A percentile compares a stretch with the other conserved stretches of the same genome.
phyloP scores from a whole-genome alignment of 2,797 vertebrate genomes.

The Clarias laeviceps region DNA sequence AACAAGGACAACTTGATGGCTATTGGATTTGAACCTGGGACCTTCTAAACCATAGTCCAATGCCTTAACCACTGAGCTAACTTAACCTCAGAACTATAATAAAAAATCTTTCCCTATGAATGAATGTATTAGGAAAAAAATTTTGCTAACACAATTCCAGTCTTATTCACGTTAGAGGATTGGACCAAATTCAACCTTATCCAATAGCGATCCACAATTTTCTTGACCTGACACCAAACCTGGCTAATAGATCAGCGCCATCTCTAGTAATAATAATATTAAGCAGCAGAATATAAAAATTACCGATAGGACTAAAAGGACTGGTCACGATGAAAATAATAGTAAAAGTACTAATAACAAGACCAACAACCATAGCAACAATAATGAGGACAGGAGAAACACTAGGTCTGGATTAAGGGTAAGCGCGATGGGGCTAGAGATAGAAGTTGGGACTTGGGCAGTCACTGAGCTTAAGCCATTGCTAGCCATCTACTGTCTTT shows the following conservation, averaged over 20 bases:
- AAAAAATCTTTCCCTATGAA: background rate
- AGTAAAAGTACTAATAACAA: background rate
- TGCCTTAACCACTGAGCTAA: too few relatives aligned
- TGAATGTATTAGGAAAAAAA: too few relatives aligned
- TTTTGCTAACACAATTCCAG: background rate
- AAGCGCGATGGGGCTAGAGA: background rate
- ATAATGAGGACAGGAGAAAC: background rate
- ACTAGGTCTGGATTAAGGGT: background rate
- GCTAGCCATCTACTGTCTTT: background rate
- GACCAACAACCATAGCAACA: background rate
- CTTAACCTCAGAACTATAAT: too few relatives aligned
- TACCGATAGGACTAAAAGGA: background rate
- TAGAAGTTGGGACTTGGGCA: background rate
- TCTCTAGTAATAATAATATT: background rate
- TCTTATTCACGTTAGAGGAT: background rate
- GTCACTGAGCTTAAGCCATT: background rate
- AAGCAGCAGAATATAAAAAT: background rate
- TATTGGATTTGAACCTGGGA: too few relatives aligned
- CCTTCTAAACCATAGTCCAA: too few relatives aligned
- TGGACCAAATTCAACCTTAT: background rate
- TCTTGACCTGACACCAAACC: background rate
- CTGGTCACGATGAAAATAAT: background rate
- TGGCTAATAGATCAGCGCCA: background rate
- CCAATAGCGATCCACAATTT: background rate
- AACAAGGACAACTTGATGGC: too few relatives aligned